Evolutionary conservation across 2,797 vertebrate species (phyloP), one percentile per base, ranked within the genome.

Genomic region (Darevskia mixta): DNA sequence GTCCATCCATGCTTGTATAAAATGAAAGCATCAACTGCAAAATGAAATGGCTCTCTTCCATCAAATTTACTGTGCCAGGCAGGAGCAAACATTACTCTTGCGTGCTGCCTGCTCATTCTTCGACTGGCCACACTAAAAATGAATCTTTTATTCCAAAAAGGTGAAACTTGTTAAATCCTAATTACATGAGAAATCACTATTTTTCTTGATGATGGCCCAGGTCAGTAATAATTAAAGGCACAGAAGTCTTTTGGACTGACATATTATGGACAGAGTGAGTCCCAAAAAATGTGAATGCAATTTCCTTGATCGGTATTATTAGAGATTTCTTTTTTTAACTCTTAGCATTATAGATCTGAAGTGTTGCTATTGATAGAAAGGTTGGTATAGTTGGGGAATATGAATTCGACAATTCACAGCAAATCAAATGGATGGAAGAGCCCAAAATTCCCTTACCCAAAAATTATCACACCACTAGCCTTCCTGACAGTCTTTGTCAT

Each of bases 41-140:
- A 86, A 86, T 86, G 85, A 86, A 86, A 86, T 86, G 85, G 85
- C 85, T 86, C 76, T 8, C 85, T 79, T 86, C 85, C 85, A 79
- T 86, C 38, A 49, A 35, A 49, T 86, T 49, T 86, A 86, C 58
- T 79, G 61, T 86, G 85, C 64, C 75, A 79, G 61, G 64, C 64
- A 69, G 41, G 43, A 86, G 73, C 58, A 15, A 78, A 18, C n/a
- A 79, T 79, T 79, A 69, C 38, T 27, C n/a, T 15, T 69, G 13
- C 13, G 10, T 69, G 61, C n/a, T 67, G n/a, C 69, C 61, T 78
- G 17, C 64, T 85, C 58, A 85, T n/a, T 85, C 38, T 67, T 78
- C 67, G 73, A 41, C 9, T 66, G 75, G 55, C 58, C 76, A 69
- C 64, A 69, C 61, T 79, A 11, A 79, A 79, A 79, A 79, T 49